Percentiles rank a stretch among this genome's conserved stretches.
Conservation (phyloP, 2,888 invertebrate species). For the Nomada ferruginata region DNA sequence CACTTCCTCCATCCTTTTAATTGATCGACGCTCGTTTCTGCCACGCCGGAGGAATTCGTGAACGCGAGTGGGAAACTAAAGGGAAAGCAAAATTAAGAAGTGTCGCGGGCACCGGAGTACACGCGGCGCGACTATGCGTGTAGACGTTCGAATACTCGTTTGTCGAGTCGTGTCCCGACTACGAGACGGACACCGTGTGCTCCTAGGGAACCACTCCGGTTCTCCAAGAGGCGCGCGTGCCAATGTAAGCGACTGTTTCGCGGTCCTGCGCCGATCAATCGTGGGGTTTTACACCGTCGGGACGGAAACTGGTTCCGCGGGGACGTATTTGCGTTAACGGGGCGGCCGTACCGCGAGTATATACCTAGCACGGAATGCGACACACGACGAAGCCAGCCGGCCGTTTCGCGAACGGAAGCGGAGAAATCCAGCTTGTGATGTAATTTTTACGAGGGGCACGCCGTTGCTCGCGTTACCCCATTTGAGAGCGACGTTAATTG, state of each 20-base stretch:
- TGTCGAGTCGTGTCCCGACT: conserved; percentile 45
- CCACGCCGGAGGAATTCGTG: not conserved
- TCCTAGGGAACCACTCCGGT: conserved; percentile 57
- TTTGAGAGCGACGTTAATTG: not conserved
- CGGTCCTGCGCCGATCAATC: conserved; percentile 66
- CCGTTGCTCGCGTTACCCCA: not conserved
- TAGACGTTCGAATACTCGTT: conserved; percentile 50
- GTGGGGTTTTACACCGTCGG: conserved; percentile 61
- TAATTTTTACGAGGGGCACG: not conserved
- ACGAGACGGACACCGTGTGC: conserved; percentile 46
- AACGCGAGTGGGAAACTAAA: conserved; percentile 9
- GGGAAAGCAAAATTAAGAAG: conserved; percentile 25
- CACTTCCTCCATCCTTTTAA: not conserved
- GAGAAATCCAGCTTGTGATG: not conserved
- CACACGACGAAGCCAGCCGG: not conserved
- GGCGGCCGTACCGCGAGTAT: conserved; percentile 54
- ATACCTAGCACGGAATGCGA: conserved; percentile 45
- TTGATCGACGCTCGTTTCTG: not conserved
- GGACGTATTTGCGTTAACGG: conserved; percentile 68
- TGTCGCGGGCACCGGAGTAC: conserved; percentile 4
- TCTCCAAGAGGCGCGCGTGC: conserved; percentile 63
- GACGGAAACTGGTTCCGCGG: conserved; percentile 65
- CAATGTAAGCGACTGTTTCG: conserved; percentile 67
- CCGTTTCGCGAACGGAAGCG: conserved; percentile 2
- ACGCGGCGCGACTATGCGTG: not conserved